Percentiles rank a stretch among this genome's conserved stretches.
Conservation (phyloP, 2,113 vertebrate species). For the Paracanthobrama guichenoti region DNA sequence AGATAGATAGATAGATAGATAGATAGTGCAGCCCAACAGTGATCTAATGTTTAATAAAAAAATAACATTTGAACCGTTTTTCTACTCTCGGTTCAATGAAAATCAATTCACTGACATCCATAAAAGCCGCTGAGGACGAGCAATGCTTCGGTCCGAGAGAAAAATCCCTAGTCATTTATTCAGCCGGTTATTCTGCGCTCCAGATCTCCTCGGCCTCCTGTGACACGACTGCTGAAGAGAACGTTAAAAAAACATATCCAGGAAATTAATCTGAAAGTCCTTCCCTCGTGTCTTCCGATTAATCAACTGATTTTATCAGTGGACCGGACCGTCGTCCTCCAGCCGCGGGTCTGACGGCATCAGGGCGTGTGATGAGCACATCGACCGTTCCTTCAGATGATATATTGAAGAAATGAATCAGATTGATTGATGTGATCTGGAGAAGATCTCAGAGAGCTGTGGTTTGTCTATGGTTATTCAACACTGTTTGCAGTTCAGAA, state of each 20-base stretch:
- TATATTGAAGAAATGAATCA: slow-evolving; percentile 43
- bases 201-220: neutral
- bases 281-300: slow-evolving; percentile 16
- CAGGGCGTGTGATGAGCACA: neutral
- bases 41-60: neutral
- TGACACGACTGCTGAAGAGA: neutral
- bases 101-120: neutral
- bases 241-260: slow-evolving; percentile 2
- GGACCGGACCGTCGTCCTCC: slow-evolving; percentile 44
- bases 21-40: neutral
- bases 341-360: neutral
- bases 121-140: neutral
- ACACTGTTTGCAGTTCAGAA: neutral
- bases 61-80: neutral
- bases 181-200: neutral
- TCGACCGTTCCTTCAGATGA: slow-evolving; percentile 40
- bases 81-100: neutral
- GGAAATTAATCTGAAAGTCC: slow-evolving; percentile 36
- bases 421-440: slow-evolving; percentile 40
- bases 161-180: neutral
- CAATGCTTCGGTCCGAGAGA: neutral
- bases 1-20: too few species aligned
- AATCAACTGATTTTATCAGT: slow-evolving; percentile 44
- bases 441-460: slow-evolving; percentile 29
- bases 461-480: neutral